A percentile compares a stretch with the other conserved stretches of the same genome.
Conservation (phyloP, 2,888 invertebrate genomes). For the Alentia gelatinosa region DNA sequence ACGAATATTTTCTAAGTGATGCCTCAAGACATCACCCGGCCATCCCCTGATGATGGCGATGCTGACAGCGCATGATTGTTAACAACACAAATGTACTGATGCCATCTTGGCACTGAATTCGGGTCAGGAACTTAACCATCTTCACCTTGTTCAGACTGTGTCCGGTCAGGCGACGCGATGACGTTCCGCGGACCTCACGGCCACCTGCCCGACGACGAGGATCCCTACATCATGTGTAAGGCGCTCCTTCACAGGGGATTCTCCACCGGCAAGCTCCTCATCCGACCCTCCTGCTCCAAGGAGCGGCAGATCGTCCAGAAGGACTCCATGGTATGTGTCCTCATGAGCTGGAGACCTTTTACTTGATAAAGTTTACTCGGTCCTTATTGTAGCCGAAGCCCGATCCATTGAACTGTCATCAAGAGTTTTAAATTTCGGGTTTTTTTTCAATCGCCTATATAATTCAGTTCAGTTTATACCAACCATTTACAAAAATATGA, state of each 20-base stretch:
- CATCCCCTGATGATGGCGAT: no score
- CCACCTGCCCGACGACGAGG: conserved; percentile 60
- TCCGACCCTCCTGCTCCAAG: conserved; percentile 69
- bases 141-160: conserved; percentile 68
- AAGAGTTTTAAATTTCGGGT: not conserved
- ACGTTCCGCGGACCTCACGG: conserved; percentile 67
- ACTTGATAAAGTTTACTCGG: not conserved
- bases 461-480: no score
- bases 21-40: no score
- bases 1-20: no score
- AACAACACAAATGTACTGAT: no score
- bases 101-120: no score
- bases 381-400: not conserved
- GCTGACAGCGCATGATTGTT: no score
- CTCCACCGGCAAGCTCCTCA: conserved; percentile 67
- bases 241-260: conserved; percentile 68
- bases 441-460: not conserved
- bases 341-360: not conserved
- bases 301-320: conserved; percentile 66
- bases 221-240: conserved; percentile 69
- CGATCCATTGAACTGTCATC: not conserved
- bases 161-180: conserved; percentile 64
- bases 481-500: no score
- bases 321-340: conserved; percentile 67
- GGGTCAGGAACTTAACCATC: not conserved